Conservation (phyloP, 2,888 invertebrate genomes). For the Pteria penguin region DNA sequence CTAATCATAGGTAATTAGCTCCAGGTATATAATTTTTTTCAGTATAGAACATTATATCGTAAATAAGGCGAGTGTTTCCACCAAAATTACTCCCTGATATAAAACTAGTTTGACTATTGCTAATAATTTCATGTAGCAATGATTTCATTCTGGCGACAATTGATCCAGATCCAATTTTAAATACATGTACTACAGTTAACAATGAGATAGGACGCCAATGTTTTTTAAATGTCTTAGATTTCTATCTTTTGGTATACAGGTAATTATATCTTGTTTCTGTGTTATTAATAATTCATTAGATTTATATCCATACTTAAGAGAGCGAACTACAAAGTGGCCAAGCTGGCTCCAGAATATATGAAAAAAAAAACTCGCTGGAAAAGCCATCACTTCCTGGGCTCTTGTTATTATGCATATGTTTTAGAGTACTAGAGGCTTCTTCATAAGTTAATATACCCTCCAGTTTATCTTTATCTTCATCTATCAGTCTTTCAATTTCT, state of each 20-base stretch:
- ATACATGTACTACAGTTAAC: conserved; percentile 39
- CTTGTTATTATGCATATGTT: conserved; percentile 27
- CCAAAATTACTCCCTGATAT: conserved; percentile 43
- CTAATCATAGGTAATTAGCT: conserved; percentile 36
- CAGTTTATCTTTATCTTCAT: background rate
- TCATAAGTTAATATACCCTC: conserved; percentile 8
- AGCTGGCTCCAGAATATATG: conserved; percentile 19
- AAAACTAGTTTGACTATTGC: conserved; percentile 46
- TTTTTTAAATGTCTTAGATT: conserved; percentile 42
- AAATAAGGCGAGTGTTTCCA: conserved; percentile 47
- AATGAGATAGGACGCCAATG: conserved; percentile 44
- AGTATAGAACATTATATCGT: conserved; percentile 45
- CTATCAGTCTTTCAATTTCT: background rate
- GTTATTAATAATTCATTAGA: conserved; percentile 18
- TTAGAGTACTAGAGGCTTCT: background rate
- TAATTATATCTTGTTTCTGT: conserved; percentile 34
- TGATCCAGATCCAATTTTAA: conserved; percentile 42
- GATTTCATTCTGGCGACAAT: conserved; percentile 44
- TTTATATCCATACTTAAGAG: conserved; percentile 35
- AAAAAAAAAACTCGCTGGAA: conserved; percentile 22
- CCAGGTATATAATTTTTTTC: conserved; percentile 44
- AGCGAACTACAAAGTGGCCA: conserved; percentile 28
- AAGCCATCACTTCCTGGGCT: conserved; percentile 23
- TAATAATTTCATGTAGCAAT: conserved; percentile 35
- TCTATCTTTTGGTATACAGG: conserved; percentile 40